Evolutionary conservation across 2,113 vertebrate genomes (phyloP).

Genomic region (Semnornis frantzii): DNA sequence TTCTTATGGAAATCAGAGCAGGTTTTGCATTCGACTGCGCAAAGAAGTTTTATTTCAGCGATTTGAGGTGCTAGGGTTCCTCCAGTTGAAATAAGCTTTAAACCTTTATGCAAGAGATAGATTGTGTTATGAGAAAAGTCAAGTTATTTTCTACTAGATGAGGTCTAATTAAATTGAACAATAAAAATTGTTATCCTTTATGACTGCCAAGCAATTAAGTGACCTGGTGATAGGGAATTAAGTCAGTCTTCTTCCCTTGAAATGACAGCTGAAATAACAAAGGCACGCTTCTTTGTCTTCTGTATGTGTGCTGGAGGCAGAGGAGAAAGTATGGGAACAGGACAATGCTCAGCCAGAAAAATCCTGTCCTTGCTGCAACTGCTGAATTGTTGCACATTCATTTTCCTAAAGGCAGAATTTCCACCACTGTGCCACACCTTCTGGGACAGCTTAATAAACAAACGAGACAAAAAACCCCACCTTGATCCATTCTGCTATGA

Average conservation of each 20-base stretch:
- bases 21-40: slow-evolving; percentile 10
- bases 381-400: not conserved
- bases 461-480: not conserved
- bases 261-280: slow-evolving; percentile 52
- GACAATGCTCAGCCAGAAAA: not conserved
- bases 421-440: not conserved
- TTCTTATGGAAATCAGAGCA: not conserved
- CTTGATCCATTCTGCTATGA: not conserved
- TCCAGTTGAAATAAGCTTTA: slow-evolving; percentile 37
- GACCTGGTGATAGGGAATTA: slow-evolving; percentile 47
- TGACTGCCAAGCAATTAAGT: slow-evolving; percentile 38
- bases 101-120: slow-evolving; percentile 2
- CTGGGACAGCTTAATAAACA: not conserved
- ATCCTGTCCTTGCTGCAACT: not conserved
- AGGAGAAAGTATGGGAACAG: not conserved
- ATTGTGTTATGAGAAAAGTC: slow-evolving; percentile 23
- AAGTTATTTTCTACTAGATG: slow-evolving; percentile 39
- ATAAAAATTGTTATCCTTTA: slow-evolving; percentile 56
- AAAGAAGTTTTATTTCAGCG: slow-evolving; percentile 37
- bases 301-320: not conserved
- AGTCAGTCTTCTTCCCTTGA: slow-evolving; percentile 39
- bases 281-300: slow-evolving; percentile 20
- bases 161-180: slow-evolving; percentile 55
- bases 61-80: not conserved
- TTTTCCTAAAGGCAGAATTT: not conserved